Base-by-base conservation (phyloP, 2,888 invertebrate genomes). In the Epinotia ramella region DNA sequence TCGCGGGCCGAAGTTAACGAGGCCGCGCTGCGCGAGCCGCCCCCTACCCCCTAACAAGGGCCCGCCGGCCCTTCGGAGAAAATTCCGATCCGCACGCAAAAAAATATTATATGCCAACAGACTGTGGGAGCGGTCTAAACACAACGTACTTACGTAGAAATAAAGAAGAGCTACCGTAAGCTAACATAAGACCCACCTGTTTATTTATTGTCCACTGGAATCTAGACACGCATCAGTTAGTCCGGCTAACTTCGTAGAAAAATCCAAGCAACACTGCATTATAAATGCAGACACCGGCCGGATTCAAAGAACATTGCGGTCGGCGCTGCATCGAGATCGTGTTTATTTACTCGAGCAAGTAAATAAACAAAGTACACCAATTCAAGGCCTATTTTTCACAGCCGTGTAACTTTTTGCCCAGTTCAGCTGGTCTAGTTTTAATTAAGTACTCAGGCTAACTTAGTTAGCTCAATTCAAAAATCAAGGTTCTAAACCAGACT, bases 121-220 rank as follows among this genome's bases (percentile, higher is more conserved):
- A 85, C 82, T 83, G 81, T 62, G 72, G 65, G 77, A 76, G 66
- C 24, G 79, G 73, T 79, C 77, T 74, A 81, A 81, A 62, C 33
- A 62, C 16, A n/a, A 33, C n/a, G 33, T 28, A 80, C 81, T 84
- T 62, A 20, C 33, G 12, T 5, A 59, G 28, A 24, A 46, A 59
- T 24, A 59, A 16, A 33, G 16, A 60, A 60, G 5, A 60, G 28
- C 28, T 60, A 28, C 28, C 16, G 28, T 24, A 16, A 33, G 16
- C 33, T 33, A n/a, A n/a, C 16, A 60, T 28, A 16, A 33, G 60
- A 28, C 24, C 40, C 4, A 9, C 40, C 40, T 40, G 40, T 40
- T 40, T 16, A 24, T 6, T 33, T 12, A 5, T 60, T 28, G 4
- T 28, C 6, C 28, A 33, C 28, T 28, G 59, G 59, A 59, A 59